Conservation (phyloP, 2,797 vertebrate genomes). For the Holocentrus rufus region DNA sequence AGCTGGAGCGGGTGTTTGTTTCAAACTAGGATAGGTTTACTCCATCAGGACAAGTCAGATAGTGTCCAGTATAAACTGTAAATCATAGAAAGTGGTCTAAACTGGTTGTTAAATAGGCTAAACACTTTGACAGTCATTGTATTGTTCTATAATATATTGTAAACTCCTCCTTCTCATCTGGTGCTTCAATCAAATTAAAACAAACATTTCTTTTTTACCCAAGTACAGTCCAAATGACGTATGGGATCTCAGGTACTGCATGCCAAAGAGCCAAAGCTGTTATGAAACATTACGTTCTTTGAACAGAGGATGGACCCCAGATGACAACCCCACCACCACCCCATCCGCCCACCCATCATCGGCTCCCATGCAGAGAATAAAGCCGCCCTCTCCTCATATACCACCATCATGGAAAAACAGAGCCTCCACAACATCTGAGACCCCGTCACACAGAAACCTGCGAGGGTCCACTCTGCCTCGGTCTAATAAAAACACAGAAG, state of each 20-base stretch:
- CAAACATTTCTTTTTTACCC: background rate
- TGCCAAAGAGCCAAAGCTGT: background rate
- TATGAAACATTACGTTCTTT: conserved; percentile 36
- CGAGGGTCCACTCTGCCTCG: conserved; percentile 51
- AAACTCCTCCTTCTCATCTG: background rate
- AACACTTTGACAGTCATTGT: background rate
- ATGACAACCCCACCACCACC: conserved; percentile 32
- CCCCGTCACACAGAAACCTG: conserved; percentile 55
- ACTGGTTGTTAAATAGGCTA: background rate
- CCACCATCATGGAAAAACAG: conserved; percentile 64
- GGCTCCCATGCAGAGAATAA: conserved; percentile 54
- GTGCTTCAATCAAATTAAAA: background rate
- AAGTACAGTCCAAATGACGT: background rate
- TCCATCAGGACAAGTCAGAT: background rate
- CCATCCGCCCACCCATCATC: conserved; percentile 14
- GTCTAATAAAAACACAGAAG: conserved; percentile 52
- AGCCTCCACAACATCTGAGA: conserved; percentile 60
- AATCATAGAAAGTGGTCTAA: background rate
- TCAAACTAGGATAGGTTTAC: background rate
- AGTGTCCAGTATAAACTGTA: background rate
- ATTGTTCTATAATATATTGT: background rate
- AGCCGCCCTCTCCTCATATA: conserved; percentile 46
- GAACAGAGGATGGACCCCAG: conserved; percentile 31
- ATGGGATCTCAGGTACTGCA: background rate
- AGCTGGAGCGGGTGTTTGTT: conserved; percentile 8